Percentiles rank a stretch among this genome's conserved stretches.
Evolutionary conservation across 2,888 invertebrate genomes (phyloP).

Genomic region (Hirtodrosophila trivittata): DNA sequence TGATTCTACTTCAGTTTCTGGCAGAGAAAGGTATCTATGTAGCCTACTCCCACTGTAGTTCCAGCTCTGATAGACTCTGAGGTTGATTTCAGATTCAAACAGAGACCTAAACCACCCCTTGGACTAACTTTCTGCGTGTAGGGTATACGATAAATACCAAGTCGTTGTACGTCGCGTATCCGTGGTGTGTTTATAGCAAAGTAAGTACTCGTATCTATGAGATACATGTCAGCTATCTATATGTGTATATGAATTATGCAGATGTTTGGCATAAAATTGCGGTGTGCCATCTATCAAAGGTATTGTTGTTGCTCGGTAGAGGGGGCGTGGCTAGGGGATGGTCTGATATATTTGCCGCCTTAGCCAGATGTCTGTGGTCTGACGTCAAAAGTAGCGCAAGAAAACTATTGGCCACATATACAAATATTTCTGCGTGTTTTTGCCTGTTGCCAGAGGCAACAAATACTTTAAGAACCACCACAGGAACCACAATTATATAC

Average conservation of each 20-base stretch:
- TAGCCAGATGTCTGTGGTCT: conserved; percentile 64
- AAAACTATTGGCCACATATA: conserved; percentile 30
- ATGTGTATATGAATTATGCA: conserved; percentile 63
- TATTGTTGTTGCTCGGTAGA: conserved; percentile 47
- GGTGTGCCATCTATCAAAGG: conserved; percentile 55
- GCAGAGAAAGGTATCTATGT: too few species aligned
- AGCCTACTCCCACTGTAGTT: too few species aligned
- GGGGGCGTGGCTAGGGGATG: not conserved
- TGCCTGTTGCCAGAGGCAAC: conserved; percentile 15
- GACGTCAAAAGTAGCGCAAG: conserved; percentile 56
- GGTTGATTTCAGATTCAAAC: too few species aligned
- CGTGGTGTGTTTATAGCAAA: conserved; percentile 14
- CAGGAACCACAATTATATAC: conserved; percentile 13
- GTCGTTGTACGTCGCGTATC: conserved; percentile 23
- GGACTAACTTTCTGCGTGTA: not conserved
- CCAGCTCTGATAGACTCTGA: conserved; percentile 9
- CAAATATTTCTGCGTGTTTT: conserved; percentile 27
- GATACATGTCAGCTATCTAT: conserved; percentile 43
- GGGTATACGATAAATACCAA: not conserved
- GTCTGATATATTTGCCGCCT: conserved; percentile 5
- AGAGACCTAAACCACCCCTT: too few species aligned
- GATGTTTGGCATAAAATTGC: conserved; percentile 54
- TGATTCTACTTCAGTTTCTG: too few species aligned
- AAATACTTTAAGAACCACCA: conserved; percentile 17
- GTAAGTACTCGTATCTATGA: conserved; percentile 31